Conservation (phyloP, 2,888 invertebrate species). For the Herminia tarsipennalis region DNA sequence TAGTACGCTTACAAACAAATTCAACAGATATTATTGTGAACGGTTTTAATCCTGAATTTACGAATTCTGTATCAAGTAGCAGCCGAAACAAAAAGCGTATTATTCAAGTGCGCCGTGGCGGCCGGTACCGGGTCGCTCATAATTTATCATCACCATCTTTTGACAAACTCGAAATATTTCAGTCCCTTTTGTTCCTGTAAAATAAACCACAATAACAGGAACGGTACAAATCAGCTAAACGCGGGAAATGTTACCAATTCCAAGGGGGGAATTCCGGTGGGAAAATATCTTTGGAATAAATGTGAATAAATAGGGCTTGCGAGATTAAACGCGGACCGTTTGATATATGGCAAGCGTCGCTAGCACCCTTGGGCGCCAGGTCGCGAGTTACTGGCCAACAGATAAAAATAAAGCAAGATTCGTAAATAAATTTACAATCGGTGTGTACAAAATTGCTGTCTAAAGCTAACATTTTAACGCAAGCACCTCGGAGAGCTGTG, state of each 20-base stretch:
- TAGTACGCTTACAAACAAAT: background rate
- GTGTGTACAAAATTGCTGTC: slow-evolving; percentile 15
- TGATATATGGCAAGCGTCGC: slow-evolving; percentile 71
- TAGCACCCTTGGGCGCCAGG: slow-evolving; percentile 54
- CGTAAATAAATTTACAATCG: slow-evolving; percentile 47
- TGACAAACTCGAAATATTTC: slow-evolving; percentile 67
- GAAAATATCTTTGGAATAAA: slow-evolving; percentile 81
- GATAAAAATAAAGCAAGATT: slow-evolving; percentile 56
- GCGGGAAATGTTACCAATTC: slow-evolving; percentile 76
- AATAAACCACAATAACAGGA: slow-evolving; percentile 71
- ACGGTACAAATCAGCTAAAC: slow-evolving; percentile 76
- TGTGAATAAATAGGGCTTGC: slow-evolving; percentile 80
- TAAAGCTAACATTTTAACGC: slow-evolving; percentile 4
- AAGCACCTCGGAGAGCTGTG: too few species aligned
- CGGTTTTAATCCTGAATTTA: slow-evolving; percentile 2
- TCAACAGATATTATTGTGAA: background rate
- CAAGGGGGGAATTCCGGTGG: slow-evolving; percentile 78
- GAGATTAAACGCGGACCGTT: slow-evolving; percentile 77
- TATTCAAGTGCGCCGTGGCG: slow-evolving; percentile 41
- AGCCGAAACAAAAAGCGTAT: slow-evolving; percentile 41
- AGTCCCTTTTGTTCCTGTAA: slow-evolving; percentile 63
- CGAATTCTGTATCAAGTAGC: slow-evolving; percentile 10
- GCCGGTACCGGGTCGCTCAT: slow-evolving; percentile 47
- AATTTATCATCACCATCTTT: slow-evolving; percentile 62
- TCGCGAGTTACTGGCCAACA: slow-evolving; percentile 52